Base-by-base conservation (phyloP, 2,888 invertebrate genomes). In the Phaedon cochleariae region DNA sequence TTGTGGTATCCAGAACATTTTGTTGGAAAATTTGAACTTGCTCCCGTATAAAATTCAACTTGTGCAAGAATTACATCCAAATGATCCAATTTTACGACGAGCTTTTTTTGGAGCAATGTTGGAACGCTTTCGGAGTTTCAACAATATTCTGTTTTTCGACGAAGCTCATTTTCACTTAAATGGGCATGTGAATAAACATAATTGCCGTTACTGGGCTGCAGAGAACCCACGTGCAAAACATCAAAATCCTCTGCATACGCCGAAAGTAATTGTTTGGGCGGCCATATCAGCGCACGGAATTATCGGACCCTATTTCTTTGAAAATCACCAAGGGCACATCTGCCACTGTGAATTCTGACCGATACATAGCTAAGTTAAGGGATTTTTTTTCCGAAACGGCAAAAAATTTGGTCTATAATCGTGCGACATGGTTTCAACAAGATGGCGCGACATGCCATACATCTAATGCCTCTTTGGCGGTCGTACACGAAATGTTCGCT, bases 291-390 rank as follows among this genome's bases (percentile, higher is more conserved):
- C 55, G 31, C 51, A 54, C 1, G 68, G 64, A 17, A 45, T 68
- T 21, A 67, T 62, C 29, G 58, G 70, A 17, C 69, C 65, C 1
- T 73, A 49, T 41, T 72, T 72, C 22, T 71, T 73, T 49, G 68
- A 60, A 66, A 70, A 71, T 66, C 68, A 60, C 22, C 37, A 1
- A 4, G 58, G 49, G 22, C 22, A 34, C 29, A 6, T 52, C 68
- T 21, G 48, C 71, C 12, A 71, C 68, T 9, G 67, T 72, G 52
- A 74, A 58, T 74, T 59, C 65, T 62, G 64, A 57, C 57, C 66
- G 71, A 31, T 74, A 74, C 71, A 59, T 62, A 5, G 59, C 59
- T 34, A 63, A 64, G 59, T 7, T 52, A 3, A 2, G 17, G 21
- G 7, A 59, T 59, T 62, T 58, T 62, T 62, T 34, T n/a, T n/a